Evolutionary conservation across 2,888 invertebrate species (phyloP), one percentile per base, ranked within the genome.

Genomic region (Helobdella robusta): DNA sequence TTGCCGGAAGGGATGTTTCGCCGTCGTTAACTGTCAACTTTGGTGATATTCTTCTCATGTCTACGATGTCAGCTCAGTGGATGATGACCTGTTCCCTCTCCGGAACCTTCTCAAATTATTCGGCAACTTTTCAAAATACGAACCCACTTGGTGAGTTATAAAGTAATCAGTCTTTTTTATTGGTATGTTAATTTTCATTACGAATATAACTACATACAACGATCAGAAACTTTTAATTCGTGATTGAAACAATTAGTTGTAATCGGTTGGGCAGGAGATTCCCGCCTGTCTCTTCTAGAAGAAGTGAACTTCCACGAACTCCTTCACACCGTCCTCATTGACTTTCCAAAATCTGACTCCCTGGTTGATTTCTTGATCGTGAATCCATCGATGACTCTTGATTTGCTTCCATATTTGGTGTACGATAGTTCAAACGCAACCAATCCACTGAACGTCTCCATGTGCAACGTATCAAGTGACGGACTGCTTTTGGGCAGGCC

Each of bases 91-190:
- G 72, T n/a, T 66, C 70, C 2, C 66, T 73, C 0, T 69, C 65
- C 46, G 73, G 73, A 32, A 70, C 66, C 15, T 73, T 73, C 64
- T 72, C 70, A 34, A 73, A 73, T 52, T 73, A 67, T 62, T 70
- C 69, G 46, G 73, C 73, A 15, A 72, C 72, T 15, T 73, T 73
- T 67, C 70, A 72, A 44, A 73, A 73, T 59, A 71, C 70, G 15
- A 73, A 73, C 64, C 73, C 73, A 0, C 64, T 73, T 28, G 73
- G 73, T 52, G 11, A 25, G 59, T 30, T 23, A 40, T 32, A 32
- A 36, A 35, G 1, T 62, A 30, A 23, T 36, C n/a, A 1, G 8
- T 44, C 5, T 20, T 4, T 18, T n/a, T n/a, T n/a, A n/a, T n/a
- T n/a, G n/a, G n/a, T n/a, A n/a, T n/a, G n/a, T n/a, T 52, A 11